Conservation (phyloP, 2,113 vertebrate genomes). For the Pseudois nayaur region DNA sequence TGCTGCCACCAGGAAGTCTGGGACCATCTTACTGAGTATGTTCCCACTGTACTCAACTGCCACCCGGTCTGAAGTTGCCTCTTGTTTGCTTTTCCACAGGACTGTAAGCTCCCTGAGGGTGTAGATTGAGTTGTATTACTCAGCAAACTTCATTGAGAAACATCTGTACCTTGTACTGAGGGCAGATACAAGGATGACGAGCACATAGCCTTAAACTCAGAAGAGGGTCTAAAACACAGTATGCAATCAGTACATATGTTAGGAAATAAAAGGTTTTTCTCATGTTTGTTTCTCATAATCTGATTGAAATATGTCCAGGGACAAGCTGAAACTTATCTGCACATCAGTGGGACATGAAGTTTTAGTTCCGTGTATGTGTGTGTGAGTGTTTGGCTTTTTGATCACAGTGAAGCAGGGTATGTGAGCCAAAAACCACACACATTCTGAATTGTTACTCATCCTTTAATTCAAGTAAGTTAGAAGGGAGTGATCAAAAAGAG, state of each 20-base stretch:
- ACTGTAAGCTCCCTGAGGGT: background rate
- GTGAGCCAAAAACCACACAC: background rate
- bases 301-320: background rate
- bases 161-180: background rate
- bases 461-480: background rate
- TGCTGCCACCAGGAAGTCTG: background rate
- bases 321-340: background rate
- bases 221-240: background rate
- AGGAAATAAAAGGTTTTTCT: background rate
- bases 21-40: background rate
- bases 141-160: background rate
- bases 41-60: background rate
- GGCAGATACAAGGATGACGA: background rate
- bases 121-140: background rate
- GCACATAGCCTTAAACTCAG: background rate
- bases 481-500: background rate
- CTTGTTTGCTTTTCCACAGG: background rate
- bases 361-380: background rate
- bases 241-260: background rate
- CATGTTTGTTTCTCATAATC: background rate
- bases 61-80: background rate
- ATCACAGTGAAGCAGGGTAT: background rate
- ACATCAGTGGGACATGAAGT: background rate
- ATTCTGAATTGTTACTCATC: background rate
- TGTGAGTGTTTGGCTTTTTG: background rate